phyloP scores from a whole-genome alignment of 1,140 invertebrate genomes.

The Gryon sp. region DNA sequence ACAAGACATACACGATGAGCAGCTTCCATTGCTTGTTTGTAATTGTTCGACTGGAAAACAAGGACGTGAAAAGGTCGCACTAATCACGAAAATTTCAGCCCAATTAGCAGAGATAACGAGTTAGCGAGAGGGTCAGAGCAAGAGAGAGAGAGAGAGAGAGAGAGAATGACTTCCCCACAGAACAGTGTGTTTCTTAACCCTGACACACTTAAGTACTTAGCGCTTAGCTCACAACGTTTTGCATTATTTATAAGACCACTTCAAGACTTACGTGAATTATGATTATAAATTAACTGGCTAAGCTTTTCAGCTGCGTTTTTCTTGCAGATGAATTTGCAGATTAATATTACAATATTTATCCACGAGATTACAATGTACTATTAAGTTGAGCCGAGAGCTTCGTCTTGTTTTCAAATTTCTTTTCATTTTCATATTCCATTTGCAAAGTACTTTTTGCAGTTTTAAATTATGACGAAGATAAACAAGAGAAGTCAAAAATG shows the following conservation, averaged over 20 bases:
- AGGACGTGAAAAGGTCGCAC: constrained; percentile 1
- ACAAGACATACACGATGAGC: constrained; percentile 4
- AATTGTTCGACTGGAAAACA: constrained; percentile 34
- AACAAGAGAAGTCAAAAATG: no score
- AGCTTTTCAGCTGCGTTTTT: not conserved
- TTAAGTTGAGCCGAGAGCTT: no score
- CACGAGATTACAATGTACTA: no score
- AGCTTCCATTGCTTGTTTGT: constrained; percentile 32
- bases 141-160: no score
- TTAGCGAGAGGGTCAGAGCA: constrained; percentile 39
- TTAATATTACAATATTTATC: no score
- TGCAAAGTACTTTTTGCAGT: no score
- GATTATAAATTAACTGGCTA: constrained; percentile 31
- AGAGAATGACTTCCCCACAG: constrained; percentile 13
- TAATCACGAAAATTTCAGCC: constrained; percentile 41
- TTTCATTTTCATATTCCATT: no score
- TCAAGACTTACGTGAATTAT: constrained; percentile 42
- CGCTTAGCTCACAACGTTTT: constrained; percentile 62
- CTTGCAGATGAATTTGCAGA: no score
- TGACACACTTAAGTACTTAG: constrained; percentile 73
- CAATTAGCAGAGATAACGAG: constrained; percentile 69
- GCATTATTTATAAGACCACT: constrained; percentile 75
- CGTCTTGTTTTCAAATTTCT: no score
- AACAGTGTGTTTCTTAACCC: constrained; percentile 69
- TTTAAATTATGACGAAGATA: no score